These are phyloP conservation scores for Ivindomyrus marchei DNA, from an alignment of 2,113 vertebrate species.

Conservation along the genomic window DNA sequence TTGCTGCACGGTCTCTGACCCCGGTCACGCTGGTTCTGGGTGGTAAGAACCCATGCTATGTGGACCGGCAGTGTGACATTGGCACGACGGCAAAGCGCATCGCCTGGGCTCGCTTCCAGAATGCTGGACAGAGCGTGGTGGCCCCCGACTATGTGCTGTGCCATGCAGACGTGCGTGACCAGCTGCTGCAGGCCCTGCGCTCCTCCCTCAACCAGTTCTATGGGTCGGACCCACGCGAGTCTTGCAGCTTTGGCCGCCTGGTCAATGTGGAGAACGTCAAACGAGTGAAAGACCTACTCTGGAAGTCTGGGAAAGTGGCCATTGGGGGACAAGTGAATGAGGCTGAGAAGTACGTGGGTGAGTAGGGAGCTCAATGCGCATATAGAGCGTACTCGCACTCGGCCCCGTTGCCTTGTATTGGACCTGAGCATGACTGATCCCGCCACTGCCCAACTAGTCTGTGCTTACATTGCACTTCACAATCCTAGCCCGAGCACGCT, in stretches of 20 bases:
- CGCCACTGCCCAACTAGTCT: not conserved
- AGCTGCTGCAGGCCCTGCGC: slow-evolving; percentile 53
- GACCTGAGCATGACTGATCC: not conserved
- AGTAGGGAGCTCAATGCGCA: slow-evolving; percentile 3
- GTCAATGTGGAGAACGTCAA: slow-evolving; percentile 52
- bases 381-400: not conserved
- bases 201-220: slow-evolving; percentile 55
- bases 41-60: slow-evolving; percentile 66
- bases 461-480: not conserved
- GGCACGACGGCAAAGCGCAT: slow-evolving; percentile 51
- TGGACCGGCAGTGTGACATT: slow-evolving; percentile 59
- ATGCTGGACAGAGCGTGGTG: slow-evolving; percentile 59
- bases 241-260: slow-evolving; percentile 57
- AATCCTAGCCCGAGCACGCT: not conserved
- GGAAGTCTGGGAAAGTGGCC: slow-evolving; percentile 56
- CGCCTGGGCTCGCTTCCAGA: slow-evolving; percentile 65
- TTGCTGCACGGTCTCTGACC: slow-evolving; percentile 53
- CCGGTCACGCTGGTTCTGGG: slow-evolving; percentile 57
- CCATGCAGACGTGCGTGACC: slow-evolving; percentile 42
- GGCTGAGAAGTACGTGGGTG: slow-evolving; percentile 63
- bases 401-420: not conserved
- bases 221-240: slow-evolving; percentile 55
- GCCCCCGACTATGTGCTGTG: slow-evolving; percentile 66
- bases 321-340: slow-evolving; percentile 61
- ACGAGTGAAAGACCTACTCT: slow-evolving; percentile 47